Conservation (phyloP, 53 echinoderm and acorn worm species). For the Stichopus horrens region DNA sequence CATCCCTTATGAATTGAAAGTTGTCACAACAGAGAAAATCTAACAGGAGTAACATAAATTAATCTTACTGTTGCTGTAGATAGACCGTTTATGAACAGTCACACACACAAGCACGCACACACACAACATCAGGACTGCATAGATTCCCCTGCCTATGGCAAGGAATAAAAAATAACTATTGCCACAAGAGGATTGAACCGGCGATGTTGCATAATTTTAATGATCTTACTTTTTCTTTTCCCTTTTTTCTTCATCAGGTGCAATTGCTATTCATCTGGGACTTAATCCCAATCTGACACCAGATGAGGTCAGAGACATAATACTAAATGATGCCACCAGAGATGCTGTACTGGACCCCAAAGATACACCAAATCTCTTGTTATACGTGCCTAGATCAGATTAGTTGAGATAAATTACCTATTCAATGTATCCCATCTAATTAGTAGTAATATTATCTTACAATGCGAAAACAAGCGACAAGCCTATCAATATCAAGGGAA, state of each 20-base stretch:
- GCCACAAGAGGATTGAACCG: background rate
- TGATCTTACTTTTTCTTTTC: background rate
- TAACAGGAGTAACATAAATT: no score
- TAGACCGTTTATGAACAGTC: no score
- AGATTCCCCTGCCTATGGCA: no score
- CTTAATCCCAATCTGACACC: slow-evolving; percentile 67
- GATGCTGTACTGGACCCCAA: slow-evolving; percentile 61
- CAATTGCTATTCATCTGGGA: slow-evolving; percentile 69
- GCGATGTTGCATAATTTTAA: no score
- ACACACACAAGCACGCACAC: no score
- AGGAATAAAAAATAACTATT: background rate
- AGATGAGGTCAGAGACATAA: slow-evolving; percentile 56
- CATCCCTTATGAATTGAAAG: no score
- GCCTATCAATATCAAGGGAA: no score
- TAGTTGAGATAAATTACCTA: background rate
- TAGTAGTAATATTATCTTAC: no score
- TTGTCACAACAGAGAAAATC: no score
- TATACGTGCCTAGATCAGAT: slow-evolving; percentile 55
- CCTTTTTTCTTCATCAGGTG: slow-evolving; percentile 51
- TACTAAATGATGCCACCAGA: slow-evolving; percentile 72
- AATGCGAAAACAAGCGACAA: no score
- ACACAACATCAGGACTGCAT: no score
- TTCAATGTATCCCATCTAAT: background rate
- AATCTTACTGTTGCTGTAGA: no score
- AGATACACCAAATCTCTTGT: slow-evolving; percentile 71